These are phyloP conservation scores for Thereva unica DNA, from an alignment of 2,888 invertebrate species.

Conservation along the genomic window DNA sequence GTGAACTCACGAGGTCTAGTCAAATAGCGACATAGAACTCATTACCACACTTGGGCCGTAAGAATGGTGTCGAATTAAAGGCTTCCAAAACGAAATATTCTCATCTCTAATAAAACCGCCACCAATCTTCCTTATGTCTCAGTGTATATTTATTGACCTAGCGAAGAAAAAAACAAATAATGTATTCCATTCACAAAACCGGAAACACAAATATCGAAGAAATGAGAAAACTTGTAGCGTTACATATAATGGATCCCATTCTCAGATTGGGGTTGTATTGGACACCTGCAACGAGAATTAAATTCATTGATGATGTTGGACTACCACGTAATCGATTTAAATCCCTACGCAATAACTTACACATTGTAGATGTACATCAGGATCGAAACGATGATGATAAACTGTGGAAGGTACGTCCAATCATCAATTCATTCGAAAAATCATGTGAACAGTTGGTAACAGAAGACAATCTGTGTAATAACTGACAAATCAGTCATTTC, in stretches of 20 bases:
- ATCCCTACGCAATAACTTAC: too few relatives aligned
- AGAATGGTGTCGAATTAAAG: too few relatives aligned
- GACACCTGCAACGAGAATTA: too few relatives aligned
- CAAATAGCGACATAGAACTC: too few relatives aligned
- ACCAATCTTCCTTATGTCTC: too few relatives aligned
- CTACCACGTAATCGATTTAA: not conserved
- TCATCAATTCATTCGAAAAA: not conserved
- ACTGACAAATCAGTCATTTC: not conserved
- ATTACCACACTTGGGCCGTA: too few relatives aligned
- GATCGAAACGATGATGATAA: too few relatives aligned
- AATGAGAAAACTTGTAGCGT: not conserved
- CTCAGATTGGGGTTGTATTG: not conserved
- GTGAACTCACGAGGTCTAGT: too few relatives aligned
- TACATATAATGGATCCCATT: not conserved
- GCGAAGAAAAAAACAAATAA: not conserved
- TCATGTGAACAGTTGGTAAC: not conserved
- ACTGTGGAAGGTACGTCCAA: too few relatives aligned
- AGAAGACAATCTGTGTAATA: not conserved
- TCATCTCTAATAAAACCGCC: too few relatives aligned
- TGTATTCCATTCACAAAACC: not conserved
- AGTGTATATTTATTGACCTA: not conserved
- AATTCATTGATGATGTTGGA: not conserved
- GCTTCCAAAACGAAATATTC: too few relatives aligned
- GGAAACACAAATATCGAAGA: not conserved
- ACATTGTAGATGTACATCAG: not conserved